Evolutionary conservation across 1,140 invertebrate species (phyloP).

Genomic region (Euura saliciscinereae): DNA sequence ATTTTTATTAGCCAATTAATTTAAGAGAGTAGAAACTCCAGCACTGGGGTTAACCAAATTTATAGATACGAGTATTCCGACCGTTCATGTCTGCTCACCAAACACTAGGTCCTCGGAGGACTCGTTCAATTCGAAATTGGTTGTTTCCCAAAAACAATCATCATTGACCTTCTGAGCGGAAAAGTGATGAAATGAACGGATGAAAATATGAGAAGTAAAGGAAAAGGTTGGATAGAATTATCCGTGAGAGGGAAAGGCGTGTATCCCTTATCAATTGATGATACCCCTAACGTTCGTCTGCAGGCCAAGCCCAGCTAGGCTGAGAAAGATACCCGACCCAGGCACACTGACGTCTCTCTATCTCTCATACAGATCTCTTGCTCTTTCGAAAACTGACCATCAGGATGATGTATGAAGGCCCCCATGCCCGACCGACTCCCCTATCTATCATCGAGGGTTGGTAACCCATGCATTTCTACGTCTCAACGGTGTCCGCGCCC

Average conservation of each 20-base stretch:
- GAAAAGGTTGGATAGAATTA: too few relatives aligned
- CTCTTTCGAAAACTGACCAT: constrained; percentile 5
- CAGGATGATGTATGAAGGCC: constrained; percentile 3
- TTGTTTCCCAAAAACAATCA: too few relatives aligned
- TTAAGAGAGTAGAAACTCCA: constrained; percentile 2
- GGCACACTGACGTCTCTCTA: neutral
- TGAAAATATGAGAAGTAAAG: too few relatives aligned
- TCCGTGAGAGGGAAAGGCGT: too few relatives aligned
- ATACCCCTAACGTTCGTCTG: neutral
- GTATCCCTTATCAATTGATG: too few relatives aligned
- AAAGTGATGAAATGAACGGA: too few relatives aligned
- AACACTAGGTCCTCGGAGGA: neutral
- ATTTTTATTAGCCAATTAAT: constrained; percentile 6
- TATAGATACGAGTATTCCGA: constrained; percentile 1
- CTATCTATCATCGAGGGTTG: constrained; percentile 2
- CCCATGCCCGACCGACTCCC: neutral
- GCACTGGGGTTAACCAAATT: neutral
- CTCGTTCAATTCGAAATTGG: neutral
- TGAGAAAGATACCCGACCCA: neutral
- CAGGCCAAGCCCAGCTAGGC: neutral
- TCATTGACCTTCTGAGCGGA: too few relatives aligned
- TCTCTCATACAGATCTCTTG: neutral
- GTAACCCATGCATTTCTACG: neutral
- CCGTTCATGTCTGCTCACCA: neutral
- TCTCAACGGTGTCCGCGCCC: neutral